Evolutionary conservation across 2,888 invertebrate species (phyloP).

Genomic region (Dermolepida albohirtum): DNA sequence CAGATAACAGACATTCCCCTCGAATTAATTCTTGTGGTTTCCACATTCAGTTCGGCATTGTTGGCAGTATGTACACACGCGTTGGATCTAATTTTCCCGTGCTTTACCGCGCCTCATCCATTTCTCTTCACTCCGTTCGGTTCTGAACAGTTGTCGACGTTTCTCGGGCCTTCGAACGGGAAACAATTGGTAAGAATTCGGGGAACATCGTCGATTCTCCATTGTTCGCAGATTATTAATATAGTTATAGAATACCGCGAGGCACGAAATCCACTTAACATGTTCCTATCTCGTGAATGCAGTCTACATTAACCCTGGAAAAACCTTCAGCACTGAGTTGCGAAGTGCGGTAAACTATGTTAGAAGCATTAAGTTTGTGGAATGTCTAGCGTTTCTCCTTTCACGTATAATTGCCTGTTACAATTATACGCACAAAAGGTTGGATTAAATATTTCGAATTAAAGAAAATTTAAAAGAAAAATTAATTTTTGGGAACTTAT

Average conservation of each 20-base stretch:
- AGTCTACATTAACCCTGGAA: neutral
- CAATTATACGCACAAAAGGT: too few species aligned
- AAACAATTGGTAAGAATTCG: slow-evolving; percentile 37
- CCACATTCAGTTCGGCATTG: slow-evolving; percentile 27
- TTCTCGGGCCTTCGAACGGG: slow-evolving; percentile 3
- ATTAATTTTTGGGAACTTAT: too few species aligned
- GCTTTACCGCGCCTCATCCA: neutral
- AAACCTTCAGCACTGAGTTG: too few species aligned
- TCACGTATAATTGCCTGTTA: too few species aligned
- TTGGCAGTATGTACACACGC: slow-evolving; percentile 25
- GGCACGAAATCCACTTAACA: slow-evolving; percentile 39
- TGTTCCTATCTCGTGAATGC: slow-evolving; percentile 36
- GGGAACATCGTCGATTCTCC: slow-evolving; percentile 14
- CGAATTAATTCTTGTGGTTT: slow-evolving; percentile 27
- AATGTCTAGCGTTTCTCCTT: too few species aligned
- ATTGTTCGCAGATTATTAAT: slow-evolving; percentile 38
- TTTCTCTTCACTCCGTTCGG: too few species aligned
- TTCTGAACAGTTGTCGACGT: too few species aligned
- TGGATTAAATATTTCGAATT: too few species aligned
- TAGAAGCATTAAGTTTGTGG: too few species aligned
- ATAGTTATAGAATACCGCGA: slow-evolving; percentile 38
- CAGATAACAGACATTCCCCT: slow-evolving; percentile 27
- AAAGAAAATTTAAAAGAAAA: too few species aligned
- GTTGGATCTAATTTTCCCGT: slow-evolving; percentile 19
- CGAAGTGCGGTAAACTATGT: too few species aligned